Percentiles rank a stretch among this genome's conserved stretches.
Evolutionary conservation across 2,113 vertebrate genomes (phyloP).

Genomic region (Ictidomys tridecemlineatus): DNA sequence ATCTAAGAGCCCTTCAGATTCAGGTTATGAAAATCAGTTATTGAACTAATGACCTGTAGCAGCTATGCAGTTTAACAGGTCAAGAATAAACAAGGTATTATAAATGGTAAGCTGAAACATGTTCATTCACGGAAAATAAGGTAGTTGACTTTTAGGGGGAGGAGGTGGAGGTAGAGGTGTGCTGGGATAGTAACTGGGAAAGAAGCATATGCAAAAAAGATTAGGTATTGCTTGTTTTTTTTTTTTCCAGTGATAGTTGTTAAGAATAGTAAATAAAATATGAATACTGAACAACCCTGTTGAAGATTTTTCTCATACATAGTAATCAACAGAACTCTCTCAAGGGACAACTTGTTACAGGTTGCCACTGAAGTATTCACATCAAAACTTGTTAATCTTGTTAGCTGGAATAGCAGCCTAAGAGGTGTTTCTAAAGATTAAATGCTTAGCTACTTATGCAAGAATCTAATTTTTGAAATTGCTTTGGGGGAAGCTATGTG

Average conservation of each 20-base stretch:
- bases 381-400: not conserved
- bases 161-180: not conserved
- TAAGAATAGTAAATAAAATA: not conserved
- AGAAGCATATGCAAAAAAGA: not conserved
- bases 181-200: not conserved
- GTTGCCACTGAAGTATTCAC: conserved; percentile 29
- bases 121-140: not conserved
- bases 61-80: not conserved
- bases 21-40: not conserved
- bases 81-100: not conserved
- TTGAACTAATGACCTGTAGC: not conserved
- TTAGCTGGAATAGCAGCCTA: not conserved
- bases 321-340: not conserved
- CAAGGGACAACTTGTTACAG: not conserved
- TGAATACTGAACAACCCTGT: not conserved
- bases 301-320: conserved; percentile 7
- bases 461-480: conserved; percentile 33
- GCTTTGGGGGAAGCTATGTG: not conserved
- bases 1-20: not conserved
- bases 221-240: not conserved
- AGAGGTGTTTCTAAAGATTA: not conserved
- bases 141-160: not conserved
- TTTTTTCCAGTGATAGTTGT: not conserved
- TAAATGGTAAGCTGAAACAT: not conserved
- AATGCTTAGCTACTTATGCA: conserved; percentile 22